Base-by-base conservation (phyloP, 2,888 invertebrate genomes). In the Amorpha juglandis region DNA sequence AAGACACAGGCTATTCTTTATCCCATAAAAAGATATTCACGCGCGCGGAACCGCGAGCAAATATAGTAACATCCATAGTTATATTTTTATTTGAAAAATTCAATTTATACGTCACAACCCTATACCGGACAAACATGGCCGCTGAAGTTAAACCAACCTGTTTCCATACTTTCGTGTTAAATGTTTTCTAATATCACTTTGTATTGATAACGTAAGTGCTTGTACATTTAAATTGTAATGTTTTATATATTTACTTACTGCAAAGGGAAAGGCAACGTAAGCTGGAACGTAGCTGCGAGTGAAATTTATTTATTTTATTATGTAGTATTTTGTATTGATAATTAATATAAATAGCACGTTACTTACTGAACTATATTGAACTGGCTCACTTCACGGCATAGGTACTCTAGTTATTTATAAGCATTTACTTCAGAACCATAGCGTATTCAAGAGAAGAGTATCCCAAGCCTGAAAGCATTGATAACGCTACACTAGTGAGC, bases 161-260 rank as follows among this genome's bases (percentile, higher is more conserved):
- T 58, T 58, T 58, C 38, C 38, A 58, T 58, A 58, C 58, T 42
- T 58, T 58, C 58, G 58, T 58, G 58, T 58, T 58, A 42, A 58
- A 58, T 58, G 58, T 58, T 58, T 42, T 58, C 58, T 58, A 58
- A 58, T 58, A 58, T 58, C 38, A 58, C 12, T 58, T 42, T 58
- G 42, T 58, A 58, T 58, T 58, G 58, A 58, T 58, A 58, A 58
- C 58, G 58, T 58, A 58, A 58, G 58, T 58, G 58, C 58, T 42
- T 42, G 42, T 58, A 58, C 58, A 42, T 58, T 58, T 42, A 58
- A 58, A 55, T 48, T 58, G 55, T 38, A 38, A 38, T 19, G 42
- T 58, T 38, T 16, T 38, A 42, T 58, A 42, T 42, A 52, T 52
- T 33, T 38, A 50, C 19, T 50, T 42, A 58, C 38, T 42, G 42